These are phyloP conservation scores for Diploscapter pachys DNA, from an alignment of 1,140 invertebrate species.

Conservation along the genomic window DNA sequence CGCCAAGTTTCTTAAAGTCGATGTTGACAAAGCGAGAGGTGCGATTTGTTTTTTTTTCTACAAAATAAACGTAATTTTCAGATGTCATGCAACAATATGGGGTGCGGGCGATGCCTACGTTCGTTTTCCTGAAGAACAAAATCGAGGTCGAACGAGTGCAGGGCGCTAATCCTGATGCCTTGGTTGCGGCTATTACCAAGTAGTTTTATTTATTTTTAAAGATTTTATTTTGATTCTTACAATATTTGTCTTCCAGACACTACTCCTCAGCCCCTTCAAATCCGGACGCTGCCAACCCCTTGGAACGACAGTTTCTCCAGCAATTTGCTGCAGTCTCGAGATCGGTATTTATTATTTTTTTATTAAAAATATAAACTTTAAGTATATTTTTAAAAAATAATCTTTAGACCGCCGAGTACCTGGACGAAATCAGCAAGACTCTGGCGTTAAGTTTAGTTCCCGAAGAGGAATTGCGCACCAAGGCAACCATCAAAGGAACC, in stretches of 20 bases:
- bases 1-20: conserved; percentile 44
- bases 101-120: conserved; percentile 50
- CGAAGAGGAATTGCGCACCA: conserved; percentile 31
- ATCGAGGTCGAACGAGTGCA: conserved; percentile 38
- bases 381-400: conserved; percentile 14
- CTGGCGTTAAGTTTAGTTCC: conserved; percentile 50
- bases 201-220: not conserved
- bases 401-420: conserved; percentile 42
- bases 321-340: conserved; percentile 9
- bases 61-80: conserved; percentile 23
- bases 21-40: conserved; percentile 33
- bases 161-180: conserved; percentile 37
- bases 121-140: conserved; percentile 39
- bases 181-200: conserved; percentile 29
- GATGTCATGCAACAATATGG: conserved; percentile 31
- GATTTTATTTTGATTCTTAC: no score
- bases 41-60: conserved; percentile 13
- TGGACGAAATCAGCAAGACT: conserved; percentile 45
- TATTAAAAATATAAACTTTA: not conserved
- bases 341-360: conserved; percentile 5
- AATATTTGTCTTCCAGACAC: not conserved
- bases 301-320: conserved; percentile 37
- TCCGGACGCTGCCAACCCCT: conserved; percentile 34
- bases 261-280: conserved; percentile 1
- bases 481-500: conserved; percentile 31